Conservation (phyloP, 2,113 vertebrate genomes). For the Mobula hypostoma region DNA sequence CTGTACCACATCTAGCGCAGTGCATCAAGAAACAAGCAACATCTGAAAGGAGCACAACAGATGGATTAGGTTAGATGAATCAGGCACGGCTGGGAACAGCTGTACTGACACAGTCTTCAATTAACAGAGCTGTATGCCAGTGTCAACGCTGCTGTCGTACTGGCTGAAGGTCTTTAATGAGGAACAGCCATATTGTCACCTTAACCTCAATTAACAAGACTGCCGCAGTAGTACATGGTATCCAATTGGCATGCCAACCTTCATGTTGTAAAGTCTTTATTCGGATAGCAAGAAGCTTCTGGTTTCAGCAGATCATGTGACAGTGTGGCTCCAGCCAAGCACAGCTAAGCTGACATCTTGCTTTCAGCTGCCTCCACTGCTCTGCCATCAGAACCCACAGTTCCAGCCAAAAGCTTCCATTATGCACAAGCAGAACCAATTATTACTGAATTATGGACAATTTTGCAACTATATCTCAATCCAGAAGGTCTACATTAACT, state of each 20-base stretch:
- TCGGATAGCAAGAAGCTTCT: not conserved
- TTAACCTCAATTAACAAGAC: not conserved
- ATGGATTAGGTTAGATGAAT: not conserved
- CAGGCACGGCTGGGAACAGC: not conserved
- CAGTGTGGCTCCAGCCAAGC: not conserved
- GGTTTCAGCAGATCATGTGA: not conserved
- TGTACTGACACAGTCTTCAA: not conserved
- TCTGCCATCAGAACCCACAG: not conserved
- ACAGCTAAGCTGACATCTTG: not conserved
- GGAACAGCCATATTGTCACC: not conserved
- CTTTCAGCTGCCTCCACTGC: not conserved
- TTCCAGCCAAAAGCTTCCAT: not conserved
- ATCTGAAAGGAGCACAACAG: not conserved
- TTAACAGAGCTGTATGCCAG: not conserved
- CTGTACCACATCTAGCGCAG: not conserved
- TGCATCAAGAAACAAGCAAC: not conserved
- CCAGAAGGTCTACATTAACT: not conserved
- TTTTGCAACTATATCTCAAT: not conserved
- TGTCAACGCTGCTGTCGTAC: not conserved
- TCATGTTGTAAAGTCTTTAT: not conserved
- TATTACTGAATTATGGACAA: not conserved
- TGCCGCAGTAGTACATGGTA: not conserved
- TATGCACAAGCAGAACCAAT: not conserved
- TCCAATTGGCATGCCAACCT: not conserved
- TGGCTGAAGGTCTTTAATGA: not conserved